Evolutionary conservation across 2,888 invertebrate species (phyloP).

Genomic region (Oxycera nigricornis): DNA sequence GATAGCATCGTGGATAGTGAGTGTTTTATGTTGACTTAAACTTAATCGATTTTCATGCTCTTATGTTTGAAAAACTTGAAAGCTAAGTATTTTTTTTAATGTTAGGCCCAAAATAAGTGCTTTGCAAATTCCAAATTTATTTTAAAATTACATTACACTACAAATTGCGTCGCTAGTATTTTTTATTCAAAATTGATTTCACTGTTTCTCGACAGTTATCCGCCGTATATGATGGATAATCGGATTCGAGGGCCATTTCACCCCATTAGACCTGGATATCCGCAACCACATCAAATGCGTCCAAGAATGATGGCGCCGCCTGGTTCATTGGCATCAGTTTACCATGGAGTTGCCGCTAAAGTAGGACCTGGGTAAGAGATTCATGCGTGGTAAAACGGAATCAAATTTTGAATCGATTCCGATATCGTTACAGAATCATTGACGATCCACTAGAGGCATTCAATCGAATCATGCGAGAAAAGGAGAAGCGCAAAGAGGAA

Average conservation of each 20-base stretch:
- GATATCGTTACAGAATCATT: slow-evolving; percentile 67
- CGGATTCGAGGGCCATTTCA: slow-evolving; percentile 45
- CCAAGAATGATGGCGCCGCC: slow-evolving; percentile 51
- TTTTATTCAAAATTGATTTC: neutral
- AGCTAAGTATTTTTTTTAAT: no score
- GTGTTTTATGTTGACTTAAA: no score
- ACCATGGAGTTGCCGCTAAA: slow-evolving; percentile 60
- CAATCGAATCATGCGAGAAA: slow-evolving; percentile 84
- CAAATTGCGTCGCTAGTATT: neutral
- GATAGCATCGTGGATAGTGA: no score
- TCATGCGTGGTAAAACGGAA: neutral
- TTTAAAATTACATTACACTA: no score
- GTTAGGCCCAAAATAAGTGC: no score
- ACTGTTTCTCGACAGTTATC: slow-evolving; percentile 38
- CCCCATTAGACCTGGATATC: slow-evolving; percentile 46
- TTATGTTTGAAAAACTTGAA: no score
- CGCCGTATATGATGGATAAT: slow-evolving; percentile 43
- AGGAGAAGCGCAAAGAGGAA: slow-evolving; percentile 68
- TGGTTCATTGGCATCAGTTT: slow-evolving; percentile 57
- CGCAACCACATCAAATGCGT: slow-evolving; percentile 44
- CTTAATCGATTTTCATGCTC: no score
- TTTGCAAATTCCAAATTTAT: no score
- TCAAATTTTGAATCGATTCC: neutral
- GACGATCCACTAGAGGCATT: slow-evolving; percentile 89
- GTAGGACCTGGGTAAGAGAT: slow-evolving; percentile 58